phyloP scores from a whole-genome alignment of 2,888 invertebrate genomes.

The Ommatoiulus sabulosus region DNA sequence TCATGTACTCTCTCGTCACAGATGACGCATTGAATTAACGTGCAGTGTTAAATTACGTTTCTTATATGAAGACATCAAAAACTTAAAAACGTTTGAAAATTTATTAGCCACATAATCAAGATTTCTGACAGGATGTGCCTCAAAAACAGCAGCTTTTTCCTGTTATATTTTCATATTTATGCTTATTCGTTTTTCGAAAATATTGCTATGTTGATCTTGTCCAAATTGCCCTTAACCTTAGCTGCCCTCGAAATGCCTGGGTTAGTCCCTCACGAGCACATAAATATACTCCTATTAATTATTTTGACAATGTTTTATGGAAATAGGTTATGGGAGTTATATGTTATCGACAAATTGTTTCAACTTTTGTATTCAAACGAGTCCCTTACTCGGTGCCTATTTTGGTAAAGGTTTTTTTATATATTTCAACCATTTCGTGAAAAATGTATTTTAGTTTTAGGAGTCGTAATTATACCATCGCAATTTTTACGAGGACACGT shows the following conservation, averaged over 20 bases:
- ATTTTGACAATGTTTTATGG: slow-evolving; percentile 14
- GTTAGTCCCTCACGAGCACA: not conserved
- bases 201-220: not conserved
- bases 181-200: not conserved
- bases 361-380: not conserved
- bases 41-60: not conserved
- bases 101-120: not conserved
- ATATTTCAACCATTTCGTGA: not conserved
- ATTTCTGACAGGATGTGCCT: not conserved
- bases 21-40: not conserved
- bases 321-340: not conserved
- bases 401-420: not conserved
- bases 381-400: not conserved
- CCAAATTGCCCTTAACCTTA: slow-evolving; percentile 26
- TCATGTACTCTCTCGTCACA: no score
- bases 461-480: slow-evolving; percentile 28
- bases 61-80: slow-evolving; percentile 2
- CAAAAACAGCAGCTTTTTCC: not conserved
- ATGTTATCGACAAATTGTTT: slow-evolving; percentile 29
- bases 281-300: slow-evolving; percentile 24
- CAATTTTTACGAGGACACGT: slow-evolving; percentile 8
- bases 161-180: not conserved
- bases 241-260: not conserved
- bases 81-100: not conserved
- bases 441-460: not conserved